Evolutionary conservation across 2,888 invertebrate genomes (phyloP), one percentile per base, ranked within the genome.

Genomic region (Dioctria linearis): DNA sequence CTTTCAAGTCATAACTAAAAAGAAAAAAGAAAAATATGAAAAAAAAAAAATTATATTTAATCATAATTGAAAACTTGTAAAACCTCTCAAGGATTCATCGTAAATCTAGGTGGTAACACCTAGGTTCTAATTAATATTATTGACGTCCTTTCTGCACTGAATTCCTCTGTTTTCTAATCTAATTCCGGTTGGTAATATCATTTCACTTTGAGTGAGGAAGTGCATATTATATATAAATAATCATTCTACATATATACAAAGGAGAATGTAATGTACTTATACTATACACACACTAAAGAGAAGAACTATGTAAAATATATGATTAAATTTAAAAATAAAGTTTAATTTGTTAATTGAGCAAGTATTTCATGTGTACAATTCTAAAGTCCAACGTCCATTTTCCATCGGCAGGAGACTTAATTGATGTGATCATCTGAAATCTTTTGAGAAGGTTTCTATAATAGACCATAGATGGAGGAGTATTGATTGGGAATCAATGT

Each of bases 281-380:
- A 73, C 40, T 42, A 57, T 67, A 46, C 25, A 25, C 25, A 25
- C 46, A 51, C 71, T 63, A 76, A 76, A 61, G n/a, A 42, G 25
- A 63, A 61, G 25, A 75, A 75, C 73, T 76, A 76, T 76, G 76
- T 76, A 76, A 76, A 43, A 76, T 75, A 75, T 61, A 40, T 42
- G 42, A 75, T 59, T 2, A 63, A 76, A 63, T 37, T 42, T 25
- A 75, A 75, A 61, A 76, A 76, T 76, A 76, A 76, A 76, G 63
- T 76, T 76, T 63, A 76, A 61, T 76, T 76, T 76, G 76, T 76
- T 76, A 76, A 76, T 63, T 76, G 76, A 76, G 76, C 76, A 76
- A 63, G 42, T 76, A 76, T 76, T 76, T 76, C 46, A 25, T 54
- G 57, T 75, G 73, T 69, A 4, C 37, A 43, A 69, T 69, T 4